Base-by-base conservation (phyloP, 2,888 invertebrate species). In the Tortricodes alternella region DNA sequence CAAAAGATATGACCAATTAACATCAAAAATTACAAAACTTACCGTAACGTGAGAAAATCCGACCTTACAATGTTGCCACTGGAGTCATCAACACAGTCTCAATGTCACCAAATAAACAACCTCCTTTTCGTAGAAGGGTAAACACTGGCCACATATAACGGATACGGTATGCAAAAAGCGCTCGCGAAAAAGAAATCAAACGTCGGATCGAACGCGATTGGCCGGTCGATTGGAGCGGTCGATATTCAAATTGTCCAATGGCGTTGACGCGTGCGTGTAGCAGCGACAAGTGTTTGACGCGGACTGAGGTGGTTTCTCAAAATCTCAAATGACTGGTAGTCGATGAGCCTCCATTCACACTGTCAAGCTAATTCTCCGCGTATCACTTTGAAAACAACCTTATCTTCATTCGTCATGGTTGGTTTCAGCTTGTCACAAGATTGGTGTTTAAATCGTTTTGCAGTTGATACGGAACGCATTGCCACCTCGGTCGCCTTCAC, bases 401-500 rank as follows among this genome's bases (percentile, higher is more conserved):
- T 72, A 70, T 15, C 0, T 0, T 0, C 0, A 0, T 1, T 0
- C 0, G 0, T 4, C 39, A 64, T 60, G 49, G 53, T 60, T 16
- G 16, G 43, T 68, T 64, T 41, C 24, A 1, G 16, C 53, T 56
- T n/a, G 18, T 2, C 0, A 19, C 27, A 27, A 52, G n/a, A 23
- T 2, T 57, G 62, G 62, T 57, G 27, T 35, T 70, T 80, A 68
- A 5, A 65, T 23, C 68, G 24, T 76, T 80, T 72, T 65, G 15
- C 27, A 18, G 53, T 35, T 44, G 11, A 9, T 53, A 34, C 18
- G 24, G 43, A 62, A 70, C 49, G 62, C 67, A 76, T 73, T 83
- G 80, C 78, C 83, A 87, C 85, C 84, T 88, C 78, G 80, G 73
- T 88, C 74, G 83, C 88, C 88, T 87, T 88, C 85, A 83, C 76